Conservation (phyloP, 2,888 invertebrate genomes). For the Ochlodes sylvanus region DNA sequence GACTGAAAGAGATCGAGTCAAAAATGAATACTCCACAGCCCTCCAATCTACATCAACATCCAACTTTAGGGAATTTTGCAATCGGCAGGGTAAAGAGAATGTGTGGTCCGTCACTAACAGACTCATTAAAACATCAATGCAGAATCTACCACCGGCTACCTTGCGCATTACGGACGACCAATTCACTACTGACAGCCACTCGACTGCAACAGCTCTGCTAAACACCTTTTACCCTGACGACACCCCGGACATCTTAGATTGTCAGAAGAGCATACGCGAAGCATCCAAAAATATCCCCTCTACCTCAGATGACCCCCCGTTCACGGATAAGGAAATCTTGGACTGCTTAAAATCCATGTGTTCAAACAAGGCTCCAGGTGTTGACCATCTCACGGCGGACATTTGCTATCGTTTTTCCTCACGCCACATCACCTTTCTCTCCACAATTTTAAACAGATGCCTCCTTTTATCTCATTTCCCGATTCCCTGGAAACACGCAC, state of each 20-base stretch:
- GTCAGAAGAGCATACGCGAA: slow-evolving; percentile 27
- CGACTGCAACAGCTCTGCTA: not conserved
- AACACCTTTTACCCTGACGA: not conserved
- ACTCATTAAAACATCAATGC: not conserved
- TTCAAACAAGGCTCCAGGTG: slow-evolving; percentile 38
- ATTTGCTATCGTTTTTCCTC: not conserved
- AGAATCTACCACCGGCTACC: not conserved
- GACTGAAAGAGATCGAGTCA: not conserved
- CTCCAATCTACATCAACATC: slow-evolving; percentile 23
- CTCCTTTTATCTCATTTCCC: not conserved
- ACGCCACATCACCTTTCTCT: not conserved
- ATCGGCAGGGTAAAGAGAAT: not conserved
- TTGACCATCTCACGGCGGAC: slow-evolving; percentile 8
- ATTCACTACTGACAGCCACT: not conserved
- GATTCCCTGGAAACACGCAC: not conserved
- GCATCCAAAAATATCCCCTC: slow-evolving; percentile 11
- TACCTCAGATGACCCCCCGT: not conserved
- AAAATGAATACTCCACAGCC: not conserved
- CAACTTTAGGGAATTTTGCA: slow-evolving; percentile 45
- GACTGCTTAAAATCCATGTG: slow-evolving; percentile 36
- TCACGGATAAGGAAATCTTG: not conserved
- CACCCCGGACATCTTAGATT: not conserved
- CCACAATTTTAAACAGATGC: not conserved
- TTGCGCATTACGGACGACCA: too few relatives aligned
- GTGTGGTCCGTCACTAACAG: not conserved